A percentile compares a stretch with the other conserved stretches of the same genome.
These are phyloP conservation scores for Oncorhynchus masou DNA, from an alignment of 2,113 vertebrate genomes.

Conservation along the genomic window DNA sequence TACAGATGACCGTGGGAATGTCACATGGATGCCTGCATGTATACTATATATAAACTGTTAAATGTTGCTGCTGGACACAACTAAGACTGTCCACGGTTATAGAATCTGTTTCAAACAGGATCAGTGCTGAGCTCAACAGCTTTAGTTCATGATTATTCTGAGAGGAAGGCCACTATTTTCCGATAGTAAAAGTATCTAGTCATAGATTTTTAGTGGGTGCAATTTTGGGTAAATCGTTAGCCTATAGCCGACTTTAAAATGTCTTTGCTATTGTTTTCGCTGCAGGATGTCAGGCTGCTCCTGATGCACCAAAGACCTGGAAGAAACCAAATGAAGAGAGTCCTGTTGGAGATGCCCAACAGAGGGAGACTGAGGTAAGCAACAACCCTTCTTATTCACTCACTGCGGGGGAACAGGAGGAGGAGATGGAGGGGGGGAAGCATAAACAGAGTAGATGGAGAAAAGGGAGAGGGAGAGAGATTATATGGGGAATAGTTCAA, in stretches of 20 bases:
- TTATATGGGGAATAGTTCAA: constrained; percentile 26
- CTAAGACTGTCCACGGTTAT: neutral
- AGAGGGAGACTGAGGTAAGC: constrained; percentile 79
- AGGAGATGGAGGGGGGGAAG: too few relatives aligned
- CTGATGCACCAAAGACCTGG: constrained; percentile 92
- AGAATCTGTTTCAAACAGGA: neutral
- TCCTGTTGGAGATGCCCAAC: constrained; percentile 70
- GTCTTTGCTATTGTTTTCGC: neutral
- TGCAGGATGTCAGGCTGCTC: constrained; percentile 79
- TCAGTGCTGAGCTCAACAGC: constrained; percentile 6
- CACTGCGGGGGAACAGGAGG: neutral
- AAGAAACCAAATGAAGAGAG: constrained; percentile 91
- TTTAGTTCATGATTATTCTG: neutral
- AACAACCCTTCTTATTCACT: neutral
- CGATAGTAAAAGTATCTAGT: too few relatives aligned
- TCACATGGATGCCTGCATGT: neutral
- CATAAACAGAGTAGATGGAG: too few relatives aligned
- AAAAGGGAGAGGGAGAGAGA: too few relatives aligned
- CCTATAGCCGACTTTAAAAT: too few relatives aligned
- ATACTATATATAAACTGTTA: neutral
- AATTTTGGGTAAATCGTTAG: too few relatives aligned
- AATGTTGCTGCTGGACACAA: neutral
- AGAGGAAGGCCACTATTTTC: neutral
- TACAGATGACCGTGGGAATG: too few relatives aligned
- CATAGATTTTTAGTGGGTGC: too few relatives aligned